phyloP scores from a whole-genome alignment of 1,140 invertebrate species.

The Lamellibrachia luymesi region DNA sequence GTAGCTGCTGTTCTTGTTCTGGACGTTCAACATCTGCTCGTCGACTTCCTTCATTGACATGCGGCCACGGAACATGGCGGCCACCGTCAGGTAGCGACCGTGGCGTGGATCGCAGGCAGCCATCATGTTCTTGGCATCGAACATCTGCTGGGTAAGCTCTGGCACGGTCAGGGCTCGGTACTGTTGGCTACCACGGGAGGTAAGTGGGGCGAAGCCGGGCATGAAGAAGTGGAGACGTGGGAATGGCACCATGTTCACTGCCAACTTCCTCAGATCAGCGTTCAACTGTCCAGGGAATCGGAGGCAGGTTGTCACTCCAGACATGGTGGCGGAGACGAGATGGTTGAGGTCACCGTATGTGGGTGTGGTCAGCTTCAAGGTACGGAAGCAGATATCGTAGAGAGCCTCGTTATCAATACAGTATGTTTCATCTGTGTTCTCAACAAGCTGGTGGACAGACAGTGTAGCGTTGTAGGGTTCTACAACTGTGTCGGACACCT shows the following conservation, averaged over 20 bases:
- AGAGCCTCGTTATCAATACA: neutral
- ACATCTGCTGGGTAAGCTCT: neutral
- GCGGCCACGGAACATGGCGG: neutral
- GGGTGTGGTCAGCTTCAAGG: neutral
- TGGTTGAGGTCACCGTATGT: neutral
- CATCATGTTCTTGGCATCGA: neutral
- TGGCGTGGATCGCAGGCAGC: constrained; percentile 2
- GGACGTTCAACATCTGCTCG: neutral
- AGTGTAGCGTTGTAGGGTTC: constrained; percentile 3
- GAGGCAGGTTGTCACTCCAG: neutral
- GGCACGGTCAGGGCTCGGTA: neutral
- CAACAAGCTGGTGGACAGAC: constrained; percentile 3
- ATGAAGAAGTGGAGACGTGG: neutral
- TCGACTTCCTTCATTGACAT: neutral
- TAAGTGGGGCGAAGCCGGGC: neutral
- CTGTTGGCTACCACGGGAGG: neutral
- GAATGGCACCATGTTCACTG: constrained; percentile 3
- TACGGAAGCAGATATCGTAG: neutral
- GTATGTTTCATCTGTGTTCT: constrained; percentile 1
- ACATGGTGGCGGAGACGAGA: constrained; percentile 2
- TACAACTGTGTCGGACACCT: constrained; percentile 3
- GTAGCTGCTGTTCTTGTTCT: constrained; percentile 4
- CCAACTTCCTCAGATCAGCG: neutral
- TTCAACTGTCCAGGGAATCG: neutral
- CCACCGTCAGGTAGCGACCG: neutral